These are phyloP conservation scores for Trichonephila clavata DNA, from an alignment of 1,140 invertebrate genomes.

Conservation along the genomic window DNA sequence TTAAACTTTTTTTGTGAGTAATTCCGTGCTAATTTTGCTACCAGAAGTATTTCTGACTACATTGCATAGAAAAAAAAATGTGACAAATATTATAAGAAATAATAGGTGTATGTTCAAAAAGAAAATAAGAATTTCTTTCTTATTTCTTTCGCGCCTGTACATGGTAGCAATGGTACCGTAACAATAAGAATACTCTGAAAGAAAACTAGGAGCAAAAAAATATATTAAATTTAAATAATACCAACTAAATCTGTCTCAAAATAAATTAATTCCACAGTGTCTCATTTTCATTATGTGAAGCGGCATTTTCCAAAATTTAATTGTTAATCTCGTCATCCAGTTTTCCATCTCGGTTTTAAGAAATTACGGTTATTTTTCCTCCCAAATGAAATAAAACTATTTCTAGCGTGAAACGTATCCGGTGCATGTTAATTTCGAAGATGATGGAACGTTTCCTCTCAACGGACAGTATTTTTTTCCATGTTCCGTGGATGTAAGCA, in stretches of 20 bases:
- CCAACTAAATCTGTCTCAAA: neutral
- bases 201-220: no score
- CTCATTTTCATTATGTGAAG: neutral
- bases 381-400: constrained; percentile 16
- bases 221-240: no score
- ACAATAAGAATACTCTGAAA: no score
- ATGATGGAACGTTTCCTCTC: constrained; percentile 4
- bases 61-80: no score
- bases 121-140: no score
- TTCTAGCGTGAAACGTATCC: constrained; percentile 9
- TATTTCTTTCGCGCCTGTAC: no score
- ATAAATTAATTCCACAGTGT: neutral
- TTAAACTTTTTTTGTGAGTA: no score
- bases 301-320: neutral
- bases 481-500: neutral
- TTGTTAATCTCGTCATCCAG: neutral
- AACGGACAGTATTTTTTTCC: neutral
- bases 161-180: no score
- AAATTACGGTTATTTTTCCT: neutral
- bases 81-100: no score
- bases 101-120: no score
- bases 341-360: constrained; percentile 2
- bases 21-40: no score
- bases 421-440: constrained; percentile 11
- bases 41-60: no score